Evolutionary conservation across 2,888 invertebrate species (phyloP).

Genomic region (Drosophila picticornis): DNA sequence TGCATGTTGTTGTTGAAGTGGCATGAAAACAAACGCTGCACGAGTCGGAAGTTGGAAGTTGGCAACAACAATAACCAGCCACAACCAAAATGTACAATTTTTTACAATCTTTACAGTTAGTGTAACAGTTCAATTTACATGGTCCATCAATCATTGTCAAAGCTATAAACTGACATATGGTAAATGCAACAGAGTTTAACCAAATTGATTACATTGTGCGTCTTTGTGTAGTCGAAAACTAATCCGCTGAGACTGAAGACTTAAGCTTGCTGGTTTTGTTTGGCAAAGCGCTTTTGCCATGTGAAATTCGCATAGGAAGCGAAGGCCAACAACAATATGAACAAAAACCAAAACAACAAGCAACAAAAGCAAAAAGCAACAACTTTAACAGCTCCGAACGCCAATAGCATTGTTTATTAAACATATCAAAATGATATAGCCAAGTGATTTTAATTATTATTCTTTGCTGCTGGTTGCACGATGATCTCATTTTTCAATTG

Average conservation of each 20-base stretch:
- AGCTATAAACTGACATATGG: slow-evolving; percentile 24
- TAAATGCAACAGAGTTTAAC: slow-evolving; percentile 21
- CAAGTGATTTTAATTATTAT: slow-evolving; percentile 77
- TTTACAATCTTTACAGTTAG: slow-evolving; percentile 28
- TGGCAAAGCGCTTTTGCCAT: slow-evolving; percentile 26
- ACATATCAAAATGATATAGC: slow-evolving; percentile 68
- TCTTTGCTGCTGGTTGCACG: slow-evolving; percentile 53
- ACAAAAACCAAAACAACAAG: slow-evolving; percentile 6
- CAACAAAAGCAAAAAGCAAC: slow-evolving; percentile 6
- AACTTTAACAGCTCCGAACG: slow-evolving; percentile 14
- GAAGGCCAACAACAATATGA: slow-evolving; percentile 11
- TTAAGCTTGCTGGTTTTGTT: slow-evolving; percentile 29
- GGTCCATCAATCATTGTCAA: slow-evolving; percentile 60
- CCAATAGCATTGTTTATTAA: slow-evolving; percentile 64
- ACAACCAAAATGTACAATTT: slow-evolving; percentile 7
- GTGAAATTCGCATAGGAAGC: slow-evolving; percentile 43
- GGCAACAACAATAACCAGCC: slow-evolving; percentile 36
- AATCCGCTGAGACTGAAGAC: slow-evolving; percentile 62
- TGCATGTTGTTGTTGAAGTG: slow-evolving; percentile 24
- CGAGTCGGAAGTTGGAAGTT: slow-evolving; percentile 57
- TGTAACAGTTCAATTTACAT: slow-evolving; percentile 55
- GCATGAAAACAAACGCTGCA: slow-evolving; percentile 48
- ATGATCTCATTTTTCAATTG: slow-evolving; percentile 79
- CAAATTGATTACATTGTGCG: slow-evolving; percentile 54
- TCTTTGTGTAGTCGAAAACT: slow-evolving; percentile 42